Evolutionary conservation across 1,140 invertebrate genomes (phyloP).

Genomic region (Sinonovacula constricta): DNA sequence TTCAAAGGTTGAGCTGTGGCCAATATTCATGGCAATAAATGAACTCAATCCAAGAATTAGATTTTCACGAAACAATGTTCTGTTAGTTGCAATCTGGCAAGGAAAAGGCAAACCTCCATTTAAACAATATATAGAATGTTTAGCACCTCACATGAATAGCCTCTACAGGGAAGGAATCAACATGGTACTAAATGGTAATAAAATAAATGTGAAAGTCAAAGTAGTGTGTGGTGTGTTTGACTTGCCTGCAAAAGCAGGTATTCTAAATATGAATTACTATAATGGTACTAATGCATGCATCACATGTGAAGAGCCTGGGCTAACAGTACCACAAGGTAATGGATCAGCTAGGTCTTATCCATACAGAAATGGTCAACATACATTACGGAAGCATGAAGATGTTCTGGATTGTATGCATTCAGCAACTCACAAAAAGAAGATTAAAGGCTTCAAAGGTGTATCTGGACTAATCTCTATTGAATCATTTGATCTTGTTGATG

Average conservation of each 20-base stretch:
- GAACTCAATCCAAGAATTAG: slow-evolving; percentile 38
- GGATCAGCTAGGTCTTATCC: slow-evolving; percentile 35
- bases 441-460: slow-evolving; percentile 41
- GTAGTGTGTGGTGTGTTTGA: slow-evolving; percentile 23
- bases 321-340: slow-evolving; percentile 41
- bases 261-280: slow-evolving; percentile 40
- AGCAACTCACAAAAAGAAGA: slow-evolving; percentile 14
- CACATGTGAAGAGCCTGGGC: slow-evolving; percentile 50
- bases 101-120: slow-evolving; percentile 50
- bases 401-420: slow-evolving; percentile 8
- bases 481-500: slow-evolving; percentile 46
- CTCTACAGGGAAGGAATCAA: slow-evolving; percentile 25
- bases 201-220: slow-evolving; percentile 2
- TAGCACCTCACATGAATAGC: slow-evolving; percentile 12
- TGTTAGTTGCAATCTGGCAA: slow-evolving; percentile 46
- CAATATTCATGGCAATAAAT: slow-evolving; percentile 52
- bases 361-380: neutral
- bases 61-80: slow-evolving; percentile 45
- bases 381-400: neutral
- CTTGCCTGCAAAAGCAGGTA: slow-evolving; percentile 27
- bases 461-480: slow-evolving; percentile 25
- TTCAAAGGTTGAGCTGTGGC: slow-evolving; percentile 54
- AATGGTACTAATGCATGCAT: slow-evolving; percentile 44
- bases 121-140: slow-evolving; percentile 19
- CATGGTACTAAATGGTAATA: neutral